phyloP scores from a whole-genome alignment of 2,797 vertebrate species.

The Poeciliopsis paucimaculata region DNA sequence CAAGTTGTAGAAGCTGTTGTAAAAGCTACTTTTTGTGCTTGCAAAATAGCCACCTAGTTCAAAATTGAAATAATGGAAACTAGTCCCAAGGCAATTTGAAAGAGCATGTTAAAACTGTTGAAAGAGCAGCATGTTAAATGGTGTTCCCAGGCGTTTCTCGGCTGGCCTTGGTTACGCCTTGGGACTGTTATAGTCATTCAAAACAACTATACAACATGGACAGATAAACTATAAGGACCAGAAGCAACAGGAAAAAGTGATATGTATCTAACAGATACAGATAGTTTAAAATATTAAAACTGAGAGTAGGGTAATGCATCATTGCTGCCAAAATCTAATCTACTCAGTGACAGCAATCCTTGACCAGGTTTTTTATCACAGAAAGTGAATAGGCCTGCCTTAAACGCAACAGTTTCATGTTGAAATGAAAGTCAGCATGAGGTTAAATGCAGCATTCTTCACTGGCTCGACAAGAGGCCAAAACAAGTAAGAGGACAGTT shows the following conservation, averaged over 20 bases:
- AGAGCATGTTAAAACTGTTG: conserved; percentile 65
- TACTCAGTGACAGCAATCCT: conserved; percentile 20
- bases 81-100: conserved; percentile 58
- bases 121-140: too few species aligned
- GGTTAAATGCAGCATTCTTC: conserved; percentile 63
- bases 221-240: conserved; percentile 33
- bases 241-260: background rate
- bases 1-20: background rate
- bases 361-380: conserved; percentile 49
- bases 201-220: conserved; percentile 31
- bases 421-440: conserved; percentile 59
- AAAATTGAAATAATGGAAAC: conserved; percentile 63
- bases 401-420: conserved; percentile 44
- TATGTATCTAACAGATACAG: background rate
- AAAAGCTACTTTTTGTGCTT: conserved; percentile 42
- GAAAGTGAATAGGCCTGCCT: conserved; percentile 40
- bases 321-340: conserved; percentile 35
- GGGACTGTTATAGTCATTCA: conserved; percentile 32
- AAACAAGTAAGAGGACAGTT: conserved; percentile 62
- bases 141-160: too few species aligned
- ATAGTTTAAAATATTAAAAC: conserved; percentile 10
- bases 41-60: conserved; percentile 62
- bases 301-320: conserved; percentile 17
- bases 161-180: too few species aligned
- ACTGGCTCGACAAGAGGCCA: conserved; percentile 52